These are phyloP conservation scores for Clarias magur DNA, from an alignment of 2,113 vertebrate species.

Conservation along the genomic window DNA sequence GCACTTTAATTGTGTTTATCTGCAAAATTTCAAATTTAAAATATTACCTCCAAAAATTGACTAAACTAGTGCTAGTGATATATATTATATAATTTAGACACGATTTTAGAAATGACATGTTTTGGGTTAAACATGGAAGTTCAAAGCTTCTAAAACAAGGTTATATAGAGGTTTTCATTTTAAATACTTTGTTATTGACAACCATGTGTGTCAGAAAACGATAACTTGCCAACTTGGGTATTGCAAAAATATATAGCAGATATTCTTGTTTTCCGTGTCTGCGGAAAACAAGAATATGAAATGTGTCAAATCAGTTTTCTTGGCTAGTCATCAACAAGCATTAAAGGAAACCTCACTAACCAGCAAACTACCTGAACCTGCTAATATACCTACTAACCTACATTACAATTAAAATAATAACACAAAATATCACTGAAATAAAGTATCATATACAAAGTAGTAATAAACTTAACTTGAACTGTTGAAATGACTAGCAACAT, in stretches of 20 bases:
- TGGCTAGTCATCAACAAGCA: neutral
- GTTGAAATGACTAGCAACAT: neutral
- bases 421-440: neutral
- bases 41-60: too few species aligned
- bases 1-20: too few species aligned
- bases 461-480: neutral
- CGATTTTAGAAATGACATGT: too few species aligned
- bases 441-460: neutral
- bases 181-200: too few species aligned
- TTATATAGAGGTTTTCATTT: too few species aligned
- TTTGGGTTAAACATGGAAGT: too few species aligned
- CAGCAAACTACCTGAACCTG: neutral
- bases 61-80: too few species aligned
- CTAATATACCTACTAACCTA: neutral
- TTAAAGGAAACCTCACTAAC: neutral
- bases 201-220: too few species aligned
- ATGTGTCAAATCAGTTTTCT: neutral
- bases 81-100: too few species aligned
- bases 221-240: neutral
- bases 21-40: too few species aligned
- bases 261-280: neutral
- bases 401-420: neutral
- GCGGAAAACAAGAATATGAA: neutral
- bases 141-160: too few species aligned
- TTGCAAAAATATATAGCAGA: neutral